Base-by-base conservation (phyloP, 2,888 invertebrate genomes). In the Furcula furcula region DNA sequence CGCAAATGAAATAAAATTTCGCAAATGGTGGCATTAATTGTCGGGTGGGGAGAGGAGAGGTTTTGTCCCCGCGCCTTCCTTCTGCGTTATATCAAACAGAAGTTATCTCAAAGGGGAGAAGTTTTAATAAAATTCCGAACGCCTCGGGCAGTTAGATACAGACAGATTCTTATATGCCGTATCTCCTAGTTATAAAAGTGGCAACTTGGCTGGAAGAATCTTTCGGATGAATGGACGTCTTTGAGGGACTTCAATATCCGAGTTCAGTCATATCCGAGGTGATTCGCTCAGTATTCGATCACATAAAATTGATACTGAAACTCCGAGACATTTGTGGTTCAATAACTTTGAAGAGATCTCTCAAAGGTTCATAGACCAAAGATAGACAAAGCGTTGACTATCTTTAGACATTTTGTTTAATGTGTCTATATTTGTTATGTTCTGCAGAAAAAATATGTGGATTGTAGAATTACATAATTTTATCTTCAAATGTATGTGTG, bases 61-160 rank as follows among this genome's bases (percentile, higher is more conserved):
- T 39, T 39, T 40, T 49, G 58, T 55, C 57, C 46, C 57, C 50
- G 36, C 34, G 46, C 41, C 45, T 26, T 48, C 52, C 56, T 58
- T 55, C 73, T 74, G 77, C 69, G 68, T 79, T 75, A 77, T 83
- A 81, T 88, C 85, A 85, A 83, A 85, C 72, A 77, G 71, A 83
- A 82, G 78, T 82, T 81, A 75, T 83, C 75, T 82, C 72, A 83
- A 86, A 85, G 79, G 81, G 83, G 82, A 72, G 74, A 82, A 87
- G 72, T 85, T 87, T 84, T 86, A 84, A 87, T 86, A 87, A 86
- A 87, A 87, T 85, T 76, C 74, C 66, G 54, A 77, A 70, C 70
- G 84, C 86, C 80, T 65, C 65, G 46, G 75, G 86, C 83, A 63
- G 61, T 79, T 68, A 70, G 75, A 74, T 69, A 77, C 76, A 75